Evolutionary conservation across 2,797 vertebrate species (phyloP).

Genomic region (Psittacula echo): DNA sequence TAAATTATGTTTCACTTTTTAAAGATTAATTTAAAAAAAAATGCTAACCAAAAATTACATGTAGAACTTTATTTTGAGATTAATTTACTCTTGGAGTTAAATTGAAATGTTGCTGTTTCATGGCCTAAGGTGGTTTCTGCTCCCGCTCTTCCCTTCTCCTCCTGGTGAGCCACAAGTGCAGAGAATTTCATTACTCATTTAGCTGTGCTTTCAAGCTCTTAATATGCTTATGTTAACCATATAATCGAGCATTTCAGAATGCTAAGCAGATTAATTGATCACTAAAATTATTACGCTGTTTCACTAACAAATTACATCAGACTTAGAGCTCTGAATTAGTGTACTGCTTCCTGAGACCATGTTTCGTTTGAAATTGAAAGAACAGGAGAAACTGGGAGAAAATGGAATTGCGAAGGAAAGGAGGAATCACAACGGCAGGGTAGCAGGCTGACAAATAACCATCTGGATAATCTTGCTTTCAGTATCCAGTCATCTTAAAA

Average conservation of each 20-base stretch:
- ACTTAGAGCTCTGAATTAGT: neutral
- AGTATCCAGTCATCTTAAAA: neutral
- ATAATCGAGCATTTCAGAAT: neutral
- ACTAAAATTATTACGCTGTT: neutral
- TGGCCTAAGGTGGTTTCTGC: neutral
- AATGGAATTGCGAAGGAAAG: neutral
- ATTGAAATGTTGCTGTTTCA: neutral
- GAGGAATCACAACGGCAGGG: neutral
- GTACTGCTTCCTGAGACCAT: neutral
- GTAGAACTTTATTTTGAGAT: neutral
- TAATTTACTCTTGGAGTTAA: neutral
- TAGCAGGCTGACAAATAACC: neutral
- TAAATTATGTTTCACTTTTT: neutral
- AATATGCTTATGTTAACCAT: neutral
- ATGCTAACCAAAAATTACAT: neutral
- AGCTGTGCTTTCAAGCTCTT: conserved; percentile 18
- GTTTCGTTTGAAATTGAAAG: neutral
- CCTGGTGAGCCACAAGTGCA: neutral
- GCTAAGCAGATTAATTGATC: neutral
- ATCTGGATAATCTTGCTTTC: conserved; percentile 19
- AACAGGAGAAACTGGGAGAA: neutral
- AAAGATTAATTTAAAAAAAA: neutral
- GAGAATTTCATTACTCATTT: neutral
- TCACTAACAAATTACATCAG: neutral
- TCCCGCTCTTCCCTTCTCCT: neutral